These are phyloP conservation scores for Hyposoter dolosus DNA, from an alignment of 2,888 invertebrate genomes.

Conservation along the genomic window DNA sequence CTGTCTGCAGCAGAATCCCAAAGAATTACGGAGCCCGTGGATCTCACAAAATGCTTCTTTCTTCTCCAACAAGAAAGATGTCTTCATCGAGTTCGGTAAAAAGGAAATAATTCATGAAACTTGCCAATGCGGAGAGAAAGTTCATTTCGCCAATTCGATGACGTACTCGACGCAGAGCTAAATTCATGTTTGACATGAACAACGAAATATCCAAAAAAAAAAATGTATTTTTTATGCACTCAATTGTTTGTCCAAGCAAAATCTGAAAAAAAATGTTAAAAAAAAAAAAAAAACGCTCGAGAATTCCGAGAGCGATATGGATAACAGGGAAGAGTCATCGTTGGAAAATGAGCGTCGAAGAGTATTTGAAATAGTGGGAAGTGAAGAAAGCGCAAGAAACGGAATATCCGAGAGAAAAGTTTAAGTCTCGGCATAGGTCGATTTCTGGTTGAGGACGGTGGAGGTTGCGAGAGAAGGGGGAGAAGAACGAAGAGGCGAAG, in stretches of 20 bases:
- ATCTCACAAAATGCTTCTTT: conserved; percentile 39
- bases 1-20: conserved; percentile 52
- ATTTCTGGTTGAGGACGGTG: conserved; percentile 62
- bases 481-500: conserved; percentile 64
- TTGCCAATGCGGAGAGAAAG: background rate
- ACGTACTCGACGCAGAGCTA: background rate
- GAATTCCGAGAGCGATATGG: conserved; percentile 65
- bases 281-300: conserved; percentile 25
- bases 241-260: conserved; percentile 33
- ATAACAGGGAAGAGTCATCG: conserved; percentile 62
- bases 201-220: background rate
- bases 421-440: conserved; percentile 61
- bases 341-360: conserved; percentile 64
- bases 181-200: background rate
- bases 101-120: background rate
- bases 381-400: conserved; percentile 57
- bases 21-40: conserved; percentile 54
- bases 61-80: background rate
- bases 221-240: background rate
- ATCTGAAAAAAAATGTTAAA: conserved; percentile 30
- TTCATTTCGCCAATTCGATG: background rate
- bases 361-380: conserved; percentile 48
- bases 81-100: background rate
- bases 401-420: conserved; percentile 56
- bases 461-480: conserved; percentile 39